Base-by-base conservation (phyloP, 2,888 invertebrate species). In the Perizoma affinitatum region DNA sequence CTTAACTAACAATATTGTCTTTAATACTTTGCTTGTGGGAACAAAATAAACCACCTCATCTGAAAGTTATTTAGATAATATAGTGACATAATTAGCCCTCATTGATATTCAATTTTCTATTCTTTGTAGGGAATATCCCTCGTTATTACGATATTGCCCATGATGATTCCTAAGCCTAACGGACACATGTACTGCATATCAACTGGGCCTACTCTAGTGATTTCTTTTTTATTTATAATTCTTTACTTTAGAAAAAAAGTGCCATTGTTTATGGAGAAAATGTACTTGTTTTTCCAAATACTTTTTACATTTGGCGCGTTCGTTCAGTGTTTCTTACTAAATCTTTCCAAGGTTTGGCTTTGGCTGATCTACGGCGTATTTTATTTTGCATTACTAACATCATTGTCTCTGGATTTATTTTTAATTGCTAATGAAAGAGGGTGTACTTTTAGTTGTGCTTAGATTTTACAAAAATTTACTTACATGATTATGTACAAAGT, bases 101-200 rank as follows among this genome's bases (percentile, higher is more conserved):
- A 50, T 55, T 56, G 50, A 63, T 55, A 57, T 66, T 45, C 51
- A 53, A 63, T 67, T 65, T 70, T 68, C 71, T 65, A 71, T 82
- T 82, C 64, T 69, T 87, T 87, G 63, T 88, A 91, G 90, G 88
- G 58, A 40, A 78, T 90, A 69, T 73, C 90, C 62, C 68, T 88
- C 52, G 57, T 82, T 63, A 84, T 90, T 61, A 83, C 79, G 42
- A 7, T 87, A 68, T 78, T 90, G 72, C 90, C 88, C 44, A 36
- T 73, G 72, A 46, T 73, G 63, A 76, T 90, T 56, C 75, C 86
- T 70, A 84, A 73, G 67, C 90, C 88, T 62, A 70, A 80, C 58
- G 91, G 91, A 68, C 91, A 91, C 66, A 91, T 91, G 91, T 91
- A 90, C 79, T 91, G 90, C 82, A 87, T 91, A 79, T 78, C 91